Percentiles rank a stretch among this genome's conserved stretches.
These are phyloP conservation scores for Alosa sapidissima DNA, from an alignment of 2,797 vertebrate genomes.

Conservation along the genomic window DNA sequence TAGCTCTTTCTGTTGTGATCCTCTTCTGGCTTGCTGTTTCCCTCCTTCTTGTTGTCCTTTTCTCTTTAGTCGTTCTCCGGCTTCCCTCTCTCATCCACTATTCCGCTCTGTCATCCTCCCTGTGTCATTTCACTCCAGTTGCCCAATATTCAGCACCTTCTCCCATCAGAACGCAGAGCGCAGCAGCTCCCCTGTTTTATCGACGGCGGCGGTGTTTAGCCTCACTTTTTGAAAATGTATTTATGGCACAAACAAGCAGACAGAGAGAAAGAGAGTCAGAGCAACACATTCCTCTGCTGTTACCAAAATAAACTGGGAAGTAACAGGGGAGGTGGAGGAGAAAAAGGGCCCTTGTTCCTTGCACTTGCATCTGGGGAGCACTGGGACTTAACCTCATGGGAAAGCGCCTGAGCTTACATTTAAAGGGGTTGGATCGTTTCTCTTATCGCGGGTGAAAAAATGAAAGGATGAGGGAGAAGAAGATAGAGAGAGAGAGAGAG, in stretches of 20 bases:
- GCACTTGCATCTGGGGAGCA: constrained; percentile 35
- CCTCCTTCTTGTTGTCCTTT: neutral
- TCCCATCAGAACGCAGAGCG: neutral
- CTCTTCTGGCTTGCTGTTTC: neutral
- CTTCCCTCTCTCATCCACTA: neutral
- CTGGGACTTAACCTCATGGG: constrained; percentile 47
- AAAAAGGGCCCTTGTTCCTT: constrained; percentile 39
- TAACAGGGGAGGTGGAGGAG: constrained; percentile 3
- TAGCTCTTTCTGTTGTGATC: neutral
- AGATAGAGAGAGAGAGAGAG: neutral
- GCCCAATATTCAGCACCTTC: constrained; percentile 9
- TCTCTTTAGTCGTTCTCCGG: neutral
- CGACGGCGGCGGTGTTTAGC: constrained; percentile 42
- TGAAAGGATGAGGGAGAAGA: constrained; percentile 8
- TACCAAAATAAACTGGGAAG: constrained; percentile 44
- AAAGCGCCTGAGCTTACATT: constrained; percentile 37
- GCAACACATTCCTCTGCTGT: constrained; percentile 34
- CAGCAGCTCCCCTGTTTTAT: constrained; percentile 23
- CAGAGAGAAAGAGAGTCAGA: constrained; percentile 9
- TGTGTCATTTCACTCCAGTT: neutral
- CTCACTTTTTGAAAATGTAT: constrained; percentile 33
- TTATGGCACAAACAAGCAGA: constrained; percentile 33
- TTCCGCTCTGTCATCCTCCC: neutral
- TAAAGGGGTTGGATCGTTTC: constrained; percentile 35
- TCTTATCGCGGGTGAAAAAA: constrained; percentile 42